Base-by-base conservation (phyloP, 2,888 invertebrate species). In the Microctonus aethiopoides region DNA sequence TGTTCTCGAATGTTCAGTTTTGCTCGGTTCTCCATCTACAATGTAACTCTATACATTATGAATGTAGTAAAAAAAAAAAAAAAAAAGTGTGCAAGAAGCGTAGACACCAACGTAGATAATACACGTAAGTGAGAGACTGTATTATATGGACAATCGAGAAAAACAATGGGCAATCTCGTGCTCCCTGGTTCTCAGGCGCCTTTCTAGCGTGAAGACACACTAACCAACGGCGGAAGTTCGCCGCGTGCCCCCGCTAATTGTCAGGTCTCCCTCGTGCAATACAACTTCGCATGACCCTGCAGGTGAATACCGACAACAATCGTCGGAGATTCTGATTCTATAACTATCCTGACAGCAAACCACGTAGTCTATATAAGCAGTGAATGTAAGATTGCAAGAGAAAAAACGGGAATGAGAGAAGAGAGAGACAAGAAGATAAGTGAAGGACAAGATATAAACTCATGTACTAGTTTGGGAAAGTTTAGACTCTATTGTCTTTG, bases 241-340 rank as follows among this genome's bases (percentile, higher is more conserved):
- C 83, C 80, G 76, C 78, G 76, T 83, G 81, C 84, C 80, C 80
- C 75, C 77, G 78, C 80, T 85, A 86, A 85, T 85, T 85, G 81
- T 79, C 11, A 62, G 62, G 26, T 62, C 54, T 32, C 56, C 73
- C 22, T 76, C 16, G 3, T 5, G 4, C 75, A 78, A 76, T 79
- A 75, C 32, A 77, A 81, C 80, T 83, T 83, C 82, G 75, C 83
- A 84, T 82, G 83, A 84, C 83, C 84, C 78, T 77, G 64, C 59
- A 41, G 20, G 34, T 13, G 57, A 46, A 46, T 46, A 46, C 32
- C 20, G 32, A 57, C 57, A 57, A 57, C 57, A 57, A 57, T 57
- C 32, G 57, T 57, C 20, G 10, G 32, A 32, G 57, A 57, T 57
- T 11, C 24, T 54, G 54, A 54, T 54, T 57, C 57, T 34, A 34